These are phyloP conservation scores for Parascotia fuliginaria DNA, from an alignment of 2,888 invertebrate genomes.

Conservation along the genomic window DNA sequence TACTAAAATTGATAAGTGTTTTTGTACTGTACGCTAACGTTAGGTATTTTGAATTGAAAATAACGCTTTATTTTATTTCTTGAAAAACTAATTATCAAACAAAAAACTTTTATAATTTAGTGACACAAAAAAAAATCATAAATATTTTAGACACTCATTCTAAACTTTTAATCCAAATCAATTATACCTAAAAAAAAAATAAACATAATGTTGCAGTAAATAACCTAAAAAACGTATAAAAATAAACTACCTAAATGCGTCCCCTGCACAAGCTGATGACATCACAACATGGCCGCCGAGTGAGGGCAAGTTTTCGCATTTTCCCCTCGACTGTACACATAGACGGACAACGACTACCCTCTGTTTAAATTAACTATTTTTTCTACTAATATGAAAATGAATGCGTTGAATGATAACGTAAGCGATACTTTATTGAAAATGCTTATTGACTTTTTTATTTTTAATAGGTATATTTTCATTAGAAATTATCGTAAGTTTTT, in stretches of 20 bases:
- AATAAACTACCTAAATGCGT: slow-evolving; percentile 60
- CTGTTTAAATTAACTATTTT: slow-evolving; percentile 28
- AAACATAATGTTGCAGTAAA: background rate
- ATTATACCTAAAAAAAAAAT: too few species aligned
- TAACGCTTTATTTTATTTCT: too few species aligned
- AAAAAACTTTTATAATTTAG: too few species aligned
- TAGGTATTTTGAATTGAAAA: too few species aligned
- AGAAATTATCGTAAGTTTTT: too few species aligned
- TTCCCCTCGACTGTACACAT: slow-evolving; percentile 67
- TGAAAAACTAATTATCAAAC: too few species aligned
- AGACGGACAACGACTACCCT: slow-evolving; percentile 50
- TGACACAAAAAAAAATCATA: too few species aligned
- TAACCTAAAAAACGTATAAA: slow-evolving; percentile 1
- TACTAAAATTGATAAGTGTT: slow-evolving; percentile 12
- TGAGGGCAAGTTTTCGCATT: slow-evolving; percentile 81
- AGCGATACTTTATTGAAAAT: background rate
- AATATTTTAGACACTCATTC: too few species aligned
- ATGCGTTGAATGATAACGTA: background rate
- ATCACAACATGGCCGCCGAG: slow-evolving; percentile 81
- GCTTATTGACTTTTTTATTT: too few species aligned
- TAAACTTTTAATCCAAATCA: too few species aligned
- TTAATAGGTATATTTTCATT: too few species aligned
- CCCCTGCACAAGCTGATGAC: slow-evolving; percentile 63
- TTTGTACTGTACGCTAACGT: too few species aligned
- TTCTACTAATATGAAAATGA: slow-evolving; percentile 2